phyloP scores from a whole-genome alignment of 1,140 invertebrate species.

The Phthorimaea operculella region DNA sequence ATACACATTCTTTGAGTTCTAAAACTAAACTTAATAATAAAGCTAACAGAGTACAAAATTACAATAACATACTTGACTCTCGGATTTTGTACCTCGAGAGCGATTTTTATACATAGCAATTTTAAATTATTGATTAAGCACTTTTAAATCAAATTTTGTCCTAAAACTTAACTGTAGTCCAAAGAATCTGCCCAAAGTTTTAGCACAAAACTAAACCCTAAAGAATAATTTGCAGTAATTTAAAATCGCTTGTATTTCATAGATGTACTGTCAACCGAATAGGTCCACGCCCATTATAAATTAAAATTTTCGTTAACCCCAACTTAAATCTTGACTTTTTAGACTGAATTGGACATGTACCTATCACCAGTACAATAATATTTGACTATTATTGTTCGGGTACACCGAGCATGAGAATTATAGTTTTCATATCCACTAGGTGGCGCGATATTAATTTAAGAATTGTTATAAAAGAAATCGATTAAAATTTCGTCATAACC shows the following conservation, averaged over 20 bases:
- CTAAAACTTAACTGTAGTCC: too few species aligned
- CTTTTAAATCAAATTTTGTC: too few species aligned
- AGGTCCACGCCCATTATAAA: neutral
- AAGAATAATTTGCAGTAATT: too few species aligned
- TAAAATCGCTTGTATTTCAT: neutral
- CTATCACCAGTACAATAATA: conserved; percentile 19
- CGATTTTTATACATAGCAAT: too few species aligned
- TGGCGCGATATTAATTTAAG: too few species aligned
- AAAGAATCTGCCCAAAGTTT: too few species aligned
- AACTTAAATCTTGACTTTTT: neutral
- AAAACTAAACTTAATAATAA: conserved; percentile 49
- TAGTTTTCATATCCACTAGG: conserved; percentile 7
- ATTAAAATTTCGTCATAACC: too few species aligned
- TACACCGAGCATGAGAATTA: conserved; percentile 41
- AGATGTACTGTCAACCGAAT: conserved; percentile 1
- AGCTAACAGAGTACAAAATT: conserved; percentile 55
- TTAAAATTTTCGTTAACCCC: neutral
- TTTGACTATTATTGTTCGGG: conserved; percentile 27
- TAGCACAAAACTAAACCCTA: too few species aligned
- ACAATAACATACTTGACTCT: conserved; percentile 28
- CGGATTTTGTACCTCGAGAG: conserved; percentile 5
- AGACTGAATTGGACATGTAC: neutral
- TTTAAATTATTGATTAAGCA: too few species aligned
- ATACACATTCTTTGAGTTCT: conserved; percentile 45
- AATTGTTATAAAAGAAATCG: too few species aligned